Evolutionary conservation across 2,113 vertebrate species (phyloP), one percentile per base, ranked within the genome.

Genomic region (Pyrgilauda ruficollis): DNA sequence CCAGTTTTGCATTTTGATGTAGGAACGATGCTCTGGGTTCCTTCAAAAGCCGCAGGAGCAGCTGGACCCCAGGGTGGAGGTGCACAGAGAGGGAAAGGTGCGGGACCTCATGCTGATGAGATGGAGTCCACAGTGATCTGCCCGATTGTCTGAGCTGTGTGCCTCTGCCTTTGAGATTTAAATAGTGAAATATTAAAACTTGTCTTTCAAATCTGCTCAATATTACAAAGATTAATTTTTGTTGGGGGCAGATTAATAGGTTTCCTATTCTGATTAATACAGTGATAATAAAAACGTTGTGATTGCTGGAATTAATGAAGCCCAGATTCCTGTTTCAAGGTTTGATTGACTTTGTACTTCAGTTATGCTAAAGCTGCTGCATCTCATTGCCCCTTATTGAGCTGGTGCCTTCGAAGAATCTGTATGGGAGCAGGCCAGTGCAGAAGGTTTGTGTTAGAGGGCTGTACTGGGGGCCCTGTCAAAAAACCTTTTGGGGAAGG

Each of bases 301-400:
- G 95, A 84, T 94, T 93, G 89, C 95, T 97, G 91, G 89, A 92
- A 94, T 95, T 97, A 97, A 96, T 97, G 95, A 97, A 95, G 84
- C 91, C 91, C 93, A 68, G 76, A 72, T 87, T 94, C 80, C 37
- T 49, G 91, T 94, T 95, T 90, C 91, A 75, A 84, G 93, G 76
- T 93, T 94, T 96, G 95, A 95, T 89, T 96, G 94, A 93, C 91
- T 96, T 94, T 84, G 73, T 89, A 75, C 76, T 95, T 94, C 13
- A 78, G 63, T 90, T 92, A 15, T 9, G 20, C 64, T 81, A 46
- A 76, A 88, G 73, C 72, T 94, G 35, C 94, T 90, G 83, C 68
- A 62, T 92, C 91, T 93, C 80, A 44, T 74, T 79, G 37, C 79
- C 68, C 50, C 59, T 88, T 81, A 30, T 21, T 7, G 76, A 76